Evolutionary conservation across 2,113 vertebrate species (phyloP).

Genomic region (Rhineura floridana): DNA sequence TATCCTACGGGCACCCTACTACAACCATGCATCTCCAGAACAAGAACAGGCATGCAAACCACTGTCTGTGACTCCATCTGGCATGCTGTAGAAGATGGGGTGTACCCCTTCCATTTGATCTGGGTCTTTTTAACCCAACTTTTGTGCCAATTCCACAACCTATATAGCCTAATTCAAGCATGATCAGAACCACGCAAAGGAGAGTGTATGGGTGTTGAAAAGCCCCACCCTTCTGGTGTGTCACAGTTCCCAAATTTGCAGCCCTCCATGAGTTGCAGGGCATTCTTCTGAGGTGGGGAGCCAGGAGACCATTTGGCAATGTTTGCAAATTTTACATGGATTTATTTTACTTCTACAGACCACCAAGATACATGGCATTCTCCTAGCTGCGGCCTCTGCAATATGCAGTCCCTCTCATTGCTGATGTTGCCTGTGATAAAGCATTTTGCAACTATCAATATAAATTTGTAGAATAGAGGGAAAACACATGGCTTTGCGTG

Average conservation of each 20-base stretch:
- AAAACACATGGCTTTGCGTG: background rate
- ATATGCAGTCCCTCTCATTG: background rate
- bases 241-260: too few relatives aligned
- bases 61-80: background rate
- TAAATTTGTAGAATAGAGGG: background rate
- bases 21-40: background rate
- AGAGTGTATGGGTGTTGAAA: too few relatives aligned
- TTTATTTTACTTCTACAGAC: background rate
- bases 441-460: background rate
- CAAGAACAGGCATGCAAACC: background rate
- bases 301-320: background rate
- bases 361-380: too few relatives aligned
- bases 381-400: background rate
- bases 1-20: background rate
- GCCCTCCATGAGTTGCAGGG: too few relatives aligned
- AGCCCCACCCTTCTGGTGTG: too few relatives aligned
- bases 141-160: background rate
- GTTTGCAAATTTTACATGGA: background rate
- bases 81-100: background rate
- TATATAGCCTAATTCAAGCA: background rate
- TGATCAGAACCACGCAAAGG: too few relatives aligned
- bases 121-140: too few relatives aligned
- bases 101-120: background rate
- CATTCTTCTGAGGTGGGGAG: too few relatives aligned
- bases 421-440: background rate